Evolutionary conservation across 1,140 invertebrate genomes (phyloP).

Genomic region (Chrysomallon squamiferum): DNA sequence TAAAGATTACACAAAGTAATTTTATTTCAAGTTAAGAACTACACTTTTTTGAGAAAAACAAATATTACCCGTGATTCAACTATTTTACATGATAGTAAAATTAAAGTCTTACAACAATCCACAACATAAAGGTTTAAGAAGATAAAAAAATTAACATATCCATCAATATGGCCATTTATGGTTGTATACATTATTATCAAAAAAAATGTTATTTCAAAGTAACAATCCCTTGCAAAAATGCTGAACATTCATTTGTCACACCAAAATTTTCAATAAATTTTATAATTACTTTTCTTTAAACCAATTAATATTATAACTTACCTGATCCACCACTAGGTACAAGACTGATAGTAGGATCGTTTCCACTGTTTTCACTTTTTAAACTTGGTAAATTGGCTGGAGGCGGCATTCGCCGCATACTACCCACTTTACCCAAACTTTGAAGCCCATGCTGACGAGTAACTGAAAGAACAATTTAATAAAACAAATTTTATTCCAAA

Average conservation of each 20-base stretch:
- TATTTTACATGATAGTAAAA: neutral
- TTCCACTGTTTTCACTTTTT: constrained; percentile 88
- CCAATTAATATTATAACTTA: no score
- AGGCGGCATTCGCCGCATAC: constrained; percentile 83
- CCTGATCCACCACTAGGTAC: constrained; percentile 74
- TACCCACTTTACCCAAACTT: constrained; percentile 96
- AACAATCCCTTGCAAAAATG: no score
- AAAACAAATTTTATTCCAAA: neutral
- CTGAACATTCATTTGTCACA: no score
- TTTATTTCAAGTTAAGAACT: no score
- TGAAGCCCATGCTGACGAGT: constrained; percentile 98
- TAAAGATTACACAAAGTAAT: constrained; percentile 62
- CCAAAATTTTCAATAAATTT: no score
- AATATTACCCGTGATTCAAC: neutral
- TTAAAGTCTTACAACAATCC: no score
- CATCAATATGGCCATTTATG: no score
- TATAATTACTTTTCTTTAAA: no score
- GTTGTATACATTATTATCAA: no score
- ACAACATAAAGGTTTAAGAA: no score
- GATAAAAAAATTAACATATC: no score
- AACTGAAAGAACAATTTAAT: constrained; percentile 63
- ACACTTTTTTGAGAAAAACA: neutral
- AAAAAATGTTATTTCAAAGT: no score
- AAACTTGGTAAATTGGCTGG: constrained; percentile 96
- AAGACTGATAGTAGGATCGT: constrained; percentile 76